Evolutionary conservation across 1,140 invertebrate genomes (phyloP).

Genomic region (Bicyclus anynana): DNA sequence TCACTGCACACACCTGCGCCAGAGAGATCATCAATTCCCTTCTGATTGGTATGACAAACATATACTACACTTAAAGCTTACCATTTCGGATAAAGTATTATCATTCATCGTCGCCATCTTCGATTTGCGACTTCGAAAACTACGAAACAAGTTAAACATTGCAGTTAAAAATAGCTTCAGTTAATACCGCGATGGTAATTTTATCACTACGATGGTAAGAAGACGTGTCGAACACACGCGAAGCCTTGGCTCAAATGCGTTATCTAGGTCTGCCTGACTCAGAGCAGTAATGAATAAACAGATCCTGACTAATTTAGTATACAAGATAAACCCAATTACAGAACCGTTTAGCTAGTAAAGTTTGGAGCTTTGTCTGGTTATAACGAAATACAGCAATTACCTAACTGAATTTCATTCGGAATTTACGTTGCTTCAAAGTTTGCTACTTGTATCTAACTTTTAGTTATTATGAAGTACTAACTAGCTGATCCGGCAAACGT

Average conservation of each 20-base stretch:
- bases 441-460: too few species aligned
- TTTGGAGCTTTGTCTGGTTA: too few species aligned
- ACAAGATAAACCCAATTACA: slow-evolving; percentile 9
- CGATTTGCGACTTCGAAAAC: slow-evolving; percentile 2
- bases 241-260: slow-evolving; percentile 26
- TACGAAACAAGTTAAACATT: slow-evolving; percentile 13
- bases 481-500: too few species aligned
- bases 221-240: slow-evolving; percentile 6
- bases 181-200: slow-evolving; percentile 1
- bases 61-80: not conserved
- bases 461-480: too few species aligned
- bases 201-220: not conserved
- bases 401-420: too few species aligned
- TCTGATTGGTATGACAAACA: too few species aligned
- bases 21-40: too few species aligned
- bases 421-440: too few species aligned
- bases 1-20: too few species aligned
- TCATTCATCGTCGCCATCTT: not conserved
- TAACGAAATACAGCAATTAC: too few species aligned
- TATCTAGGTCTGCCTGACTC: slow-evolving; percentile 24
- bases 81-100: not conserved
- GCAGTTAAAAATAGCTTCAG: not conserved
- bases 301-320: slow-evolving; percentile 26
- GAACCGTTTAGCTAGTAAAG: not conserved
- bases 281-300: slow-evolving; percentile 20